Base-by-base conservation (phyloP, 2,113 vertebrate species). In the Empidonax traillii region DNA sequence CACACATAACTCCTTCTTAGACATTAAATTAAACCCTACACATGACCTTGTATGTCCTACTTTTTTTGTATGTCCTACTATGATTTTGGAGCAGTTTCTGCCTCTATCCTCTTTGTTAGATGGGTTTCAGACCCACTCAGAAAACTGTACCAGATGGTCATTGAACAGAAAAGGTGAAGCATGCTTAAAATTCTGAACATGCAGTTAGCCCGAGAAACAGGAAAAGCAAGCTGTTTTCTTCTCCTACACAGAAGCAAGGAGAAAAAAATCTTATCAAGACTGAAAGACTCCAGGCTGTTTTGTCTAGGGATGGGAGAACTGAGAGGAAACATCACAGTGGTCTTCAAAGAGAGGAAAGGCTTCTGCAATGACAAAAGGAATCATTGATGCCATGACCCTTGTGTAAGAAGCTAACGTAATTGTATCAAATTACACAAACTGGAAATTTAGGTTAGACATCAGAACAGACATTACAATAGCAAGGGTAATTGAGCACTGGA, bases 301-400 rank as follows among this genome's bases (percentile, higher is more conserved):
- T 85, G 78, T 68, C 81, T 83, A 65, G 51, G 69, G 68, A 91
- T 74, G 31, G 39, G 37, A 80, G 51, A 91, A 91, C 10, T 49
- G 51, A 94, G 14, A 85, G 28, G 20, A 93, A 91, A 79, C 37
- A 90, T 73, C 44, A 72, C 52, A 89, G 71, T 66, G 41, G 66
- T 85, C 85, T 94, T 90, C 87, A 95, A 82, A 90, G 16, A 53
- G 82, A 93, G 79, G 74, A 87, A 95, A 91, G n/a, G 31, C 7
- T 3, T 83, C 90, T 79, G 63, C 52, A 65, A 55, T 31, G 49
- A 82, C 85, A 93, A 87, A 89, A 92, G 46, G 62, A 94, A 87
- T 66, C 66, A 53, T 87, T 91, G 62, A 73, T 79, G 72, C 49
- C 22, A 41, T 0, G 9, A 94, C 78, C 62, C 82, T 71, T 91